Evolutionary conservation across 2,113 vertebrate species (phyloP).

Genomic region (Oxygymnocypris stewartii): DNA sequence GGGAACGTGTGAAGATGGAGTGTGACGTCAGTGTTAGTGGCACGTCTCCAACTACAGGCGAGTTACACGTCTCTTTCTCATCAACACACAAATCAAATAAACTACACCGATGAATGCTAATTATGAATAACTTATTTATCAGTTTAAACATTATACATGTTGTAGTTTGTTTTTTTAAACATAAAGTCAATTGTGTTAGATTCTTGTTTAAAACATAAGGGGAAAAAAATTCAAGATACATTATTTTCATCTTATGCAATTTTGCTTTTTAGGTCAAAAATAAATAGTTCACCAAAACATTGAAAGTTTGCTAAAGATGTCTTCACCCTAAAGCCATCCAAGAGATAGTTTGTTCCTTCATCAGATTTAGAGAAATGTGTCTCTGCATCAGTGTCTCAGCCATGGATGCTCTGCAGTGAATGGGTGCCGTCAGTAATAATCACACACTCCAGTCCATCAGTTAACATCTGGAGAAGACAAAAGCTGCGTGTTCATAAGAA

Average conservation of each 20-base stretch:
- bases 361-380: background rate
- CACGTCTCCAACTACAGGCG: constrained; percentile 80
- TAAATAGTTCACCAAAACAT: too few relatives aligned
- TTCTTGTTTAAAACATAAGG: background rate
- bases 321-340: background rate
- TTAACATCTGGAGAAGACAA: too few relatives aligned
- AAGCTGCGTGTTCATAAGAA: too few relatives aligned
- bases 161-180: background rate
- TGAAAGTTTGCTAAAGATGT: background rate
- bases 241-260: background rate
- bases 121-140: background rate
- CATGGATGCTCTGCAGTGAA: background rate
- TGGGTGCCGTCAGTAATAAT: background rate
- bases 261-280: background rate
- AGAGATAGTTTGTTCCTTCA: background rate
- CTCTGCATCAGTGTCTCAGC: background rate
- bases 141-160: background rate
- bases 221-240: background rate
- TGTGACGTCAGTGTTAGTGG: constrained; percentile 81
- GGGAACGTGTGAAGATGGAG: constrained; percentile 85
- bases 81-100: background rate
- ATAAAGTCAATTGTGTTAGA: background rate
- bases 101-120: background rate
- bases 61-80: background rate
- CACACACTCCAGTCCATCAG: too few relatives aligned